These are phyloP conservation scores for Aromia moschata DNA, from an alignment of 2,888 invertebrate species.

Conservation along the genomic window DNA sequence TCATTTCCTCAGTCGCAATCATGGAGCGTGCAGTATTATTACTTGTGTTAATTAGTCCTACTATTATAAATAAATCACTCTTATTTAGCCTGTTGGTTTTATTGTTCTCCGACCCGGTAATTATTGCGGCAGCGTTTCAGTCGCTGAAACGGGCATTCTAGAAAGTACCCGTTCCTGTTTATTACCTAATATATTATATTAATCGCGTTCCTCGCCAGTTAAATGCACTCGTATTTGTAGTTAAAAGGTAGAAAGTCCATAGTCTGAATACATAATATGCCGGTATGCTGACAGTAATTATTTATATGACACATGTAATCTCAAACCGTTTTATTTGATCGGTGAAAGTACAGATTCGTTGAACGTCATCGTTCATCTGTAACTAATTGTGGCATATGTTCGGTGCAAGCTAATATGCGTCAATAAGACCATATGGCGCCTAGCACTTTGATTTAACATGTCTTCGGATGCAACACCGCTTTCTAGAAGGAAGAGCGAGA, in stretches of 20 bases:
- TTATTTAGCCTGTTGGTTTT: slow-evolving; percentile 34
- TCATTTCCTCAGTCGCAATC: slow-evolving; percentile 46
- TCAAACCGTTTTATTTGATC: slow-evolving; percentile 24
- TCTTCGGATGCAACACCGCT: background rate
- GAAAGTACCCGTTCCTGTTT: slow-evolving; percentile 18
- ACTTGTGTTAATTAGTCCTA: slow-evolving; percentile 58
- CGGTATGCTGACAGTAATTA: slow-evolving; percentile 14
- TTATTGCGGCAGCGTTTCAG: slow-evolving; percentile 1
- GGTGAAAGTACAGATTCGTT: slow-evolving; percentile 33
- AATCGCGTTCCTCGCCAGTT: slow-evolving; percentile 20
- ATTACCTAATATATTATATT: slow-evolving; percentile 9
- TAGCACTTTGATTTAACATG: background rate
- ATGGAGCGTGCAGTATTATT: slow-evolving; percentile 59
- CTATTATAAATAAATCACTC: slow-evolving; percentile 54
- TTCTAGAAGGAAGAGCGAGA: slow-evolving; percentile 4
- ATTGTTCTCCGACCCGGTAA: slow-evolving; percentile 18
- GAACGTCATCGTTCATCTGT: slow-evolving; percentile 24
- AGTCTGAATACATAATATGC: slow-evolving; percentile 12
- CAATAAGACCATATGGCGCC: slow-evolving; percentile 23
- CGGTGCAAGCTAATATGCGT: slow-evolving; percentile 3
- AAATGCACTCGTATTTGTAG: slow-evolving; percentile 18
- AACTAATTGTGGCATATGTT: slow-evolving; percentile 29
- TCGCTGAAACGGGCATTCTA: background rate
- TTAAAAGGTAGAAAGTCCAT: slow-evolving; percentile 28
- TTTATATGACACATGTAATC: slow-evolving; percentile 1